Base-by-base conservation (phyloP, 2,797 vertebrate species). In the Neopelma chrysocephalum region DNA sequence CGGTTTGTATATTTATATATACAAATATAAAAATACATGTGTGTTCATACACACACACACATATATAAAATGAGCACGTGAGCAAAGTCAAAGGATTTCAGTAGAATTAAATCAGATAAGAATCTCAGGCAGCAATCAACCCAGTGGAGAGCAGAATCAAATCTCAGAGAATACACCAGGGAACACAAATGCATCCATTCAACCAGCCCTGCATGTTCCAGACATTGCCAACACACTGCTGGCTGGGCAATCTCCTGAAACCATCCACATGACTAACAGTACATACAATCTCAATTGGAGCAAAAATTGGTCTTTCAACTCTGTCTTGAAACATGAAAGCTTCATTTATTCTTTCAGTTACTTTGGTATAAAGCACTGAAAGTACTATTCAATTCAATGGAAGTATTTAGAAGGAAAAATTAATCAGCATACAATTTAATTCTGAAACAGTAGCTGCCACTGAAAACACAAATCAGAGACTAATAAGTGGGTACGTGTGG, bases 1-100 rank as follows among this genome's bases (percentile, higher is more conserved):
- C 19, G 32, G 62, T 69, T 50, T 45, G 25, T 13, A 32, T 27
- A 47, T 64, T 3, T 42, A 27, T 29, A 22, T n/a, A 29, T 14
- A 34, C 23, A 47, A 15, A 38, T 11, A 6, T 10, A 4, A 4
- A 4, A 3, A 38, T 3, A 12, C 11, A 2, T 17, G 23, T 23
- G 23, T 53, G 25, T 45, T 31, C 26, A 14, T 32, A 26, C 16
- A 48, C 10, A 29, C 8, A 14, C 2, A 47, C 5, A 38, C 3
- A n/a, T 3, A 34, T 3, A 45, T n/a, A 13, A 70, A 29, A 10
- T 56, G 64, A 11, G 23, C 5, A 16, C 7, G 2, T 54, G 23
- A 89, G 23, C 29, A 31, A 77, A 79, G 12, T 36, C 50, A 61
- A 77, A 81, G 15, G 13, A 69, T 34, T 61, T 57, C 29, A 69